Evolutionary conservation across 92 coral and sea anemone species (phyloP), one percentile per base, ranked within the genome.

Genomic region (Ricordea florida): DNA sequence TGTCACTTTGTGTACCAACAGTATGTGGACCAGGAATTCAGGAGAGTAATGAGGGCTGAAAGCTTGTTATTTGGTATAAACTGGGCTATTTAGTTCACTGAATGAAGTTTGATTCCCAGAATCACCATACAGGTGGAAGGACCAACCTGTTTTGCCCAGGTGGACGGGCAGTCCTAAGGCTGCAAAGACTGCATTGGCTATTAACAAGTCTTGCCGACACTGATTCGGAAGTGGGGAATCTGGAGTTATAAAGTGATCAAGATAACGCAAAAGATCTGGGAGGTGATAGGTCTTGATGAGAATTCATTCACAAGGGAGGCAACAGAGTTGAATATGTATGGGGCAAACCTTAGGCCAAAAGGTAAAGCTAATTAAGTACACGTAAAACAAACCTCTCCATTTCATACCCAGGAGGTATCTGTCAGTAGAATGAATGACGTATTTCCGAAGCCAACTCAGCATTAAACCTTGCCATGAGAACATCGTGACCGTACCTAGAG

Each of bases 281-380:
- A 82, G 37, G 0, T 31, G 7, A 30, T 87, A 62, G 57, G 43
- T 76, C 35, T 73, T 35, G 10, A 33, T 0, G 2, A 87, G 29
- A 37, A 75, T 87, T 87, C 92, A 81, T 22, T 85, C 20, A 71
- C 81, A 61, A 61, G 27, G 0, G 66, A 15, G 0, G 86, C 81
- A 0, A 71, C 28, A 0, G 80, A 56, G 53, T 85, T 67, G 35
- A 85, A 79, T 28, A 85, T 85, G 40, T 29, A 86, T 0, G 76
- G 91, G 49, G 89, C 89, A 0, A 80, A 80, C 29, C 81, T 28
- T 2, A 82, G 76, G 11, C 76, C 76, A 24, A 82, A n/a, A n/a
- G n/a, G n/a, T 72, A 0, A 77, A 76, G 11, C 71, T 56, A 9
- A 66, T 78, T 2, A 79, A 6, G 69, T 87, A 80, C 0, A 67